Evolutionary conservation across 2,797 vertebrate species (phyloP), one percentile per base, ranked within the genome.

Genomic region (Danio albolineatus): DNA sequence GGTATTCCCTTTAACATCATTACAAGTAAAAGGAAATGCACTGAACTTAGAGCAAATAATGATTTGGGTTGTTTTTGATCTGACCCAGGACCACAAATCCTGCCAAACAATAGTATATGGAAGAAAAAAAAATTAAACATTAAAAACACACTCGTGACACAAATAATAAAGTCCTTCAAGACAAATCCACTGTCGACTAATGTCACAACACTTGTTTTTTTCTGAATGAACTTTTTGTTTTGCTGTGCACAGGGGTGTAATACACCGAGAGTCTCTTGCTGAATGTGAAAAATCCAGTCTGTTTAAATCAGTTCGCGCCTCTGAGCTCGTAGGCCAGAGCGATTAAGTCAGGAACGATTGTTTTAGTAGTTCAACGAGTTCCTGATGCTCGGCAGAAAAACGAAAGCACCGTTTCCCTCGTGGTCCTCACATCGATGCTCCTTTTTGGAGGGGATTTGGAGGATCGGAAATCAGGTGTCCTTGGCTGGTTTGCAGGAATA

Each of bases 1-100:
- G 82, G 84, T 89, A 89, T 84, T 87, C 89, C 89, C 89, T 86
- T 88, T 90, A 88, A 89, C 87, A 89, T 89, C 88, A 90, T 89
- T 91, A 91, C 87, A 91, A 79, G 78, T 86, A 49, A 84, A 82
- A 81, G 71, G 82, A 83, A 87, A 86, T 43, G 57, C 70, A 60
- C 59, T 21, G 5, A 82, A 78, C 67, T 53, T 2, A 84, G 86
- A 88, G 46, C 64, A 80, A 79, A 86, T 86, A 84, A 84, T 76
- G 72, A 78, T 66, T 14, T 28, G n/a, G 38, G 57, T 81, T 64
- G 59, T 80, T 84, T 46, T 59, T 65, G 72, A 76, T 84, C 83
- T 76, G 85, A 85, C 79, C 78, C 67, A 84, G 84, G 78, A 69
- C 81, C 48, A 76, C 76, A 86, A 82, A 51, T 82, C 67, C 16